phyloP scores from a whole-genome alignment of 2,113 vertebrate genomes.

The Ptilorrhoa leucosticta region DNA sequence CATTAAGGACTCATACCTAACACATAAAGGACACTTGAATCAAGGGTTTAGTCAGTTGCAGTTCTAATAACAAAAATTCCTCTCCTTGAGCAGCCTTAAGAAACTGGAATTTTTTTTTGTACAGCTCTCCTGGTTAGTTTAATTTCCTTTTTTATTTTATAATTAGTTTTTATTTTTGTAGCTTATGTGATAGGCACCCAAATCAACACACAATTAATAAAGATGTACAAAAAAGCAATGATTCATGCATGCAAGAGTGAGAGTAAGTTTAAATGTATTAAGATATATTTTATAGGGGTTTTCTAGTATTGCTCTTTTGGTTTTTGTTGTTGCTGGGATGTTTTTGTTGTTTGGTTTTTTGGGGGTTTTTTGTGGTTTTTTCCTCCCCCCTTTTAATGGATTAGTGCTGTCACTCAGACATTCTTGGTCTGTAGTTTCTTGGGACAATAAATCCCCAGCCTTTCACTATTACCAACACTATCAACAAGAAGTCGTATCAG shows the following conservation, averaged over 20 bases:
- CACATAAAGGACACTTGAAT: neutral
- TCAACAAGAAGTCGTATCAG: rapidly evolving
- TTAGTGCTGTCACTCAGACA: neutral
- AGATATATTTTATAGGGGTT: neutral
- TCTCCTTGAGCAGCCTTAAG: neutral
- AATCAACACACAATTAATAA: neutral
- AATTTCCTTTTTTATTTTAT: neutral
- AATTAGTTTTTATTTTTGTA: neutral
- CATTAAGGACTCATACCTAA: neutral
- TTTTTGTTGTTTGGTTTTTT: neutral
- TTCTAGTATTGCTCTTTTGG: neutral
- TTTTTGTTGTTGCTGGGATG: neutral
- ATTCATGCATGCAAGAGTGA: neutral
- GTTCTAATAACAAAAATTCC: neutral
- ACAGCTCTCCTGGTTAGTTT: neutral
- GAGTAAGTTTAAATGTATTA: neutral
- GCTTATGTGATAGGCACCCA: neutral
- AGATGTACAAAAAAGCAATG: neutral
- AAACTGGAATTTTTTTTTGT: neutral
- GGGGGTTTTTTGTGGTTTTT: rapidly evolving
- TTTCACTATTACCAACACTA: neutral
- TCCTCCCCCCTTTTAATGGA: neutral
- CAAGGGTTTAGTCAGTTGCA: neutral
- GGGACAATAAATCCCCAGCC: neutral
- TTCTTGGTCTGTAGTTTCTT: neutral